A percentile compares a stretch with the other conserved stretches of the same genome.
Conservation (phyloP, 2,113 vertebrate species). For the Vidua macroura region DNA sequence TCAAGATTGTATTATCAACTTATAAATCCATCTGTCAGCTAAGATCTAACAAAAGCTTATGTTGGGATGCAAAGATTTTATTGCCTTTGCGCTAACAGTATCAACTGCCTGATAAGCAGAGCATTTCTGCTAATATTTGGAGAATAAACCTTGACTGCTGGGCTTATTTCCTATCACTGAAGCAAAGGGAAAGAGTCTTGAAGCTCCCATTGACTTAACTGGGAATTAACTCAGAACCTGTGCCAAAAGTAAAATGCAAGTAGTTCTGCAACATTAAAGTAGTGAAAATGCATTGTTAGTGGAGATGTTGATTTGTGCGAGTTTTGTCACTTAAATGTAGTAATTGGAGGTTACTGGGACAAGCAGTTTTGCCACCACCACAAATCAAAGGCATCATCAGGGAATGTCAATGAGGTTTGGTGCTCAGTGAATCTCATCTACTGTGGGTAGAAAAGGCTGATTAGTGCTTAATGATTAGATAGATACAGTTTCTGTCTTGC, state of each 20-base stretch:
- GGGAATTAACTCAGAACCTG: background rate
- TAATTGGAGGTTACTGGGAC: background rate
- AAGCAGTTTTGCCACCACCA: background rate
- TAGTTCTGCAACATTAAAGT: background rate
- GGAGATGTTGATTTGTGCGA: background rate
- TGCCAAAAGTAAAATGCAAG: background rate
- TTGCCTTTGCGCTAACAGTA: background rate
- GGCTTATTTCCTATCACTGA: background rate
- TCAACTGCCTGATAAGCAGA: background rate
- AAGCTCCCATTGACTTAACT: background rate
- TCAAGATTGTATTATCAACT: background rate
- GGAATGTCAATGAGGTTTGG: background rate
- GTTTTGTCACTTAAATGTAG: background rate
- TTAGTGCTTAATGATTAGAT: background rate
- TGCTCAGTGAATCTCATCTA: background rate
- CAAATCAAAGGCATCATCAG: background rate
- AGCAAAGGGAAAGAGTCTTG: background rate
- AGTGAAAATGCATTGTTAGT: background rate
- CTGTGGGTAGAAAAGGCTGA: background rate
- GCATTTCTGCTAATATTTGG: background rate
- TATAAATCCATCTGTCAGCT: background rate
- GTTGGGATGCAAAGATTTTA: slow-evolving; percentile 6
- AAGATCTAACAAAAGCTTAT: background rate
- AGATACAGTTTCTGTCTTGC: background rate
- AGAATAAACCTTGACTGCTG: slow-evolving; percentile 12